Base-by-base conservation (phyloP, 2,888 invertebrate genomes). In the Chrysotoxum bicinctum region DNA sequence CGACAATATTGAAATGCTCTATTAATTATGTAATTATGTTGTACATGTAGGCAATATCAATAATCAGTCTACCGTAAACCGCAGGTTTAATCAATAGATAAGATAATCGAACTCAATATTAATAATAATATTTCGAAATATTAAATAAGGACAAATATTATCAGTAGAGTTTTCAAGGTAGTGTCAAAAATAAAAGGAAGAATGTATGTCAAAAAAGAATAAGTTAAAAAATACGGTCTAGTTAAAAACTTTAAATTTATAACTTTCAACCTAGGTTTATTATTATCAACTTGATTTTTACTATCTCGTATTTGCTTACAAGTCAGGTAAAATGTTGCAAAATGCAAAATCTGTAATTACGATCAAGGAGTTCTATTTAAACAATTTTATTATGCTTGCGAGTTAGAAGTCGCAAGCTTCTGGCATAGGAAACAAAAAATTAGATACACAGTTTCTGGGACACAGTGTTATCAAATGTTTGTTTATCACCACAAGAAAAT, bases 401-500 rank as follows among this genome's bases (percentile, higher is more conserved):
- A 40, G 37, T 37, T 43, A 2, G 7, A 7, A 40, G 6, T 43
- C 1, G 6, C 16, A 16, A 43, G 9, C 7, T 8, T 52, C 9
- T 16, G 30, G 1, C 1, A 30, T 19, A 54, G 10, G 30, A 54
- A 54, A 45, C 8, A 16, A 3, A n/a, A 10, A 54, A 32, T 6
- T 10, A 30, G 2, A 30, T 26, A 26, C 23, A 16, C 16, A 14
- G 26, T 30, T 52, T 26, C 54, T 54, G 54, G 54, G 54, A 32
- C 30, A 54, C 4, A 45, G 19, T 52, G 14, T 50, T 50, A 50
- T 50, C 50, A 50, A 50, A 50, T 50, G 10, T n/a, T 30, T 54
- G 7, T 54, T 54, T 32, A 54, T 26, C 6, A 54, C 54, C 54
- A 54, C 54, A 54, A 54, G 30, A 54, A 32, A 54, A 30, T 10